These are phyloP conservation scores for Petromus typicus DNA, from an alignment of 2,113 vertebrate species.

Conservation along the genomic window DNA sequence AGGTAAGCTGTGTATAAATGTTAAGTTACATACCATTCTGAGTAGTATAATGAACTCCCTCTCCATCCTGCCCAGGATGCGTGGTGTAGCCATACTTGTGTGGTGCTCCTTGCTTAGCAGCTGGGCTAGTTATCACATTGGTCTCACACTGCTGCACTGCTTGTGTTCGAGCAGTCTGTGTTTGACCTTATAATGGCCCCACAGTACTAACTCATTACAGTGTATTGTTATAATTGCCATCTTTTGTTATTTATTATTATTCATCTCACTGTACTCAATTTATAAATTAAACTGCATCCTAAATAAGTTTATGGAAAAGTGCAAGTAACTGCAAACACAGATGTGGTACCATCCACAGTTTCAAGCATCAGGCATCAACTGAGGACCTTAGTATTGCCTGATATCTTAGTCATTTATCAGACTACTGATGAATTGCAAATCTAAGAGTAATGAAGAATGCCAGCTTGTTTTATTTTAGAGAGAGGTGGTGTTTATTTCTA, in stretches of 20 bases:
- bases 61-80: not conserved
- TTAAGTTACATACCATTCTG: not conserved
- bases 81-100: not conserved
- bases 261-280: not conserved
- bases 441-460: slow-evolving; percentile 1
- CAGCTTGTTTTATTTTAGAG: not conserved
- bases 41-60: not conserved
- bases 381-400: not conserved
- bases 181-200: not conserved
- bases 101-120: not conserved
- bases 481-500: not conserved
- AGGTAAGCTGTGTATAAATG: not conserved
- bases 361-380: not conserved
- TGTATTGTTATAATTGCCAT: not conserved
- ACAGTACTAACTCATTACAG: not conserved
- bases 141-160: not conserved
- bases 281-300: not conserved
- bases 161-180: not conserved
- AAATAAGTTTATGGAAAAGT: not conserved
- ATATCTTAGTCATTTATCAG: not conserved
- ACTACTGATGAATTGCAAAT: not conserved
- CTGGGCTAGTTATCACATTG: not conserved
- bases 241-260: not conserved
- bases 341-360: not conserved
- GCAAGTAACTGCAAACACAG: not conserved